These are phyloP conservation scores for Glossosoma conforme DNA, from an alignment of 1,140 invertebrate genomes.

Conservation along the genomic window DNA sequence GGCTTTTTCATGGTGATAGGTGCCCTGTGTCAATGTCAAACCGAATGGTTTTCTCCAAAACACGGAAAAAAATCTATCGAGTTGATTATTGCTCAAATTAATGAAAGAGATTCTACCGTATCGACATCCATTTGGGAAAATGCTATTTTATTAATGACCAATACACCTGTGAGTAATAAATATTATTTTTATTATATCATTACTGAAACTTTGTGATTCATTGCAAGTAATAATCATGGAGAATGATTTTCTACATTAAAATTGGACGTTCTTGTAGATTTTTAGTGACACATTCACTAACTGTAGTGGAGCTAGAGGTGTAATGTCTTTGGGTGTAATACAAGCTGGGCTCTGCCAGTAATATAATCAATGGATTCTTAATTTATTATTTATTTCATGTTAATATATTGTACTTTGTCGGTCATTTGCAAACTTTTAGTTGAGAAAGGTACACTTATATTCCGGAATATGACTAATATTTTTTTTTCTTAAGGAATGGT, in stretches of 20 bases:
- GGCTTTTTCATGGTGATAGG: conserved; percentile 64
- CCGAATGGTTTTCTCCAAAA: conserved; percentile 42
- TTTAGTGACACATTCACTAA: too few relatives aligned
- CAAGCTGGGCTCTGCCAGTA: too few relatives aligned
- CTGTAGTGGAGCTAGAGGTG: too few relatives aligned
- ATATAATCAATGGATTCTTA: too few relatives aligned
- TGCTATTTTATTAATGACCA: conserved; percentile 54
- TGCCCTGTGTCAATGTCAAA: conserved; percentile 53
- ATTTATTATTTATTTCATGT: too few relatives aligned
- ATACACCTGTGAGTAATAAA: conserved; percentile 36
- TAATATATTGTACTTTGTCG: too few relatives aligned
- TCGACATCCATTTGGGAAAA: conserved; percentile 67
- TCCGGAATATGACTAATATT: neutral
- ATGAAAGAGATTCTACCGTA: conserved; percentile 65
- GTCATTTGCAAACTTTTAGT: too few relatives aligned
- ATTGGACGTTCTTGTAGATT: too few relatives aligned
- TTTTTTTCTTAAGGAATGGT: conserved; percentile 58
- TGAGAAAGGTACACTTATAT: neutral
- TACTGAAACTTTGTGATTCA: too few relatives aligned
- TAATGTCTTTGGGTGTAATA: too few relatives aligned
- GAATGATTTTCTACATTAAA: too few relatives aligned
- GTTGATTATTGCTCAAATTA: conserved; percentile 61
- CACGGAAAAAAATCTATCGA: conserved; percentile 55
- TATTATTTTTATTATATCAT: neutral
- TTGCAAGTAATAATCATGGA: too few relatives aligned